Evolutionary conservation across 2,113 vertebrate genomes (phyloP), one percentile per base, ranked within the genome.

Genomic region (Pithys albifrons): DNA sequence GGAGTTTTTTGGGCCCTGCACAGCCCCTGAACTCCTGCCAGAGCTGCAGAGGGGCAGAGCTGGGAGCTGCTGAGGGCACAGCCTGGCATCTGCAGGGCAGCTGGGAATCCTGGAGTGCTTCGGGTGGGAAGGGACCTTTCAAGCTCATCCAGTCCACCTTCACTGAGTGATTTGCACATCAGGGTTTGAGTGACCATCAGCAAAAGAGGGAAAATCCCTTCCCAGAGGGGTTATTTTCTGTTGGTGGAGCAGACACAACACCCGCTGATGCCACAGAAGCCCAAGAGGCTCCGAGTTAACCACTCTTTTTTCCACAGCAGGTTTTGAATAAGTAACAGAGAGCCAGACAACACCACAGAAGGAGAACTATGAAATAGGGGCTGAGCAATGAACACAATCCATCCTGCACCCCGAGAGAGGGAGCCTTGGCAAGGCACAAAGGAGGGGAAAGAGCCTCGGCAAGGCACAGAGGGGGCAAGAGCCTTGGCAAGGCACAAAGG

Each of bases 121-220:
- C 18, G 45, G 39, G 24, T 46, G 52, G 19, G 62, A 62, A 29
- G 20, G 62, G 67, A 12, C 55, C 39, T 49, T 29, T 54, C 29
- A 7, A 31, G n/a, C n/a, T 62, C 62, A 14, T 31, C 29, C 2
- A 14, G 28, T 61, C 19, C 70, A 62, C 0, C 6, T 22, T 2
- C 7, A 24, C 6, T 0, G 3, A 35, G 33, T 11, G 33, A 54
- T 70, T 70, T 18, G 57, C 70, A 49, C 12, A 0, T 27, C 3
- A 10, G 24, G 51, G 19, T 77, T 54, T 43, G 66, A 75, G n/a
- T 67, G 43, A 33, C 37, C 70, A 52, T 5, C 25, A 66, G 83
- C 22, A 82, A 81, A 57, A 39, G 0, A 3, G 24, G 39, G 52
- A 57, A 54, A 16, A 7, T 5, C 14, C 74, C 51, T 65, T 76